Base-by-base conservation (phyloP, 2,888 invertebrate species). In the Drosophila robusta region DNA sequence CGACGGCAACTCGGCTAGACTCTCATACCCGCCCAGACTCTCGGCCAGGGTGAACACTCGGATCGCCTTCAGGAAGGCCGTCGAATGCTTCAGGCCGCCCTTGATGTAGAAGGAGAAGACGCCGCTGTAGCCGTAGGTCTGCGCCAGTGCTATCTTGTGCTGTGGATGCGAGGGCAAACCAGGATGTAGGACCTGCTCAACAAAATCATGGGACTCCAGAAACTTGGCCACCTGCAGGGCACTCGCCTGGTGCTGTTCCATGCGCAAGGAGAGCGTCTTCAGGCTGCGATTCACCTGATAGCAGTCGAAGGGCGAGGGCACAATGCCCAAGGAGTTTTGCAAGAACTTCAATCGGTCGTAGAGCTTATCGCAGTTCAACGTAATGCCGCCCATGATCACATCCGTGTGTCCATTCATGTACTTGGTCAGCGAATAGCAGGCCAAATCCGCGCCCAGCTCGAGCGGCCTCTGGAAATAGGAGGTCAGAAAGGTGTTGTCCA, bases 361-460 rank as follows among this genome's bases (percentile, higher is more conserved):
- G 3, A 98, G 85, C 45, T 94, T 94, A 41, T 96, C 95, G 80
- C 95, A 94, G 78, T 95, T 97, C 3, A 96, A 94, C 29, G 96
- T 93, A 6, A 96, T 94, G 14, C 97, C 96, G 4, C 99, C 99
- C 99, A 99, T 99, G 6, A 99, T 95, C 22, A 98, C 96, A 93
- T 99, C 99, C 0, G 97, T 96, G 93, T 99, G 99, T 0, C 99
- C 99, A 92, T 99, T 99, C 95, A 99, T 97, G 91, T 99, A 99
- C 92, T 99, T 99, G 0, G 98, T 98, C 58, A 98, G 90, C 0
- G 99, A 99, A 92, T 99, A 98, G 82, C 97, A 93, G 2, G 96
- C 96, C 56, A 99, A 93, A 91, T 99, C 98, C 1, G 97, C 98
- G 0, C 99, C 99, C 34, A 98, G 93, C 24, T 95, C 95, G 58